Percentiles rank a stretch among this genome's conserved stretches.
Evolutionary conservation across 1,140 invertebrate genomes (phyloP).

Genomic region (Parasteatoda tepidariorum): DNA sequence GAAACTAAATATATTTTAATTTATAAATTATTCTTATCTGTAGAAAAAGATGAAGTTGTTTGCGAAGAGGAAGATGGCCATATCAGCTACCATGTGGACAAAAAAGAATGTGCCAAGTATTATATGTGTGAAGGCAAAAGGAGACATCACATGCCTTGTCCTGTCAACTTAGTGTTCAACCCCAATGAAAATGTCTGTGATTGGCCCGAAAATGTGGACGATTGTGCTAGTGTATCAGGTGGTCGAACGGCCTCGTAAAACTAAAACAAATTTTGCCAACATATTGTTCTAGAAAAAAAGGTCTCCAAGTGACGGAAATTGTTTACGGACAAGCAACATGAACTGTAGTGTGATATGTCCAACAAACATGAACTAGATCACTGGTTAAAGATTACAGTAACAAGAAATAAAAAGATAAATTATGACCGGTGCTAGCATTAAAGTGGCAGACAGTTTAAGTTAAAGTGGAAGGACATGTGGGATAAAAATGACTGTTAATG

Average conservation of each 20-base stretch:
- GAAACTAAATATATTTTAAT: not conserved
- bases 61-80: constrained; percentile 94
- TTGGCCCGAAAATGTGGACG: constrained; percentile 94
- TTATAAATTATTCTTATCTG: constrained; percentile 5
- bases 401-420: too few species aligned
- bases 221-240: constrained; percentile 71
- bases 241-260: not conserved
- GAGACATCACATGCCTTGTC: constrained; percentile 95
- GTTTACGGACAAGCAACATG: too few species aligned
- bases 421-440: too few species aligned
- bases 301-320: too few species aligned
- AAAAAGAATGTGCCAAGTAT: constrained; percentile 91
- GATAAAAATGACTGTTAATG: too few species aligned
- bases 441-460: too few species aligned
- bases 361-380: too few species aligned
- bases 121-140: constrained; percentile 94
- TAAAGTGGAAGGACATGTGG: too few species aligned
- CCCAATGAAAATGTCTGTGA: constrained; percentile 93
- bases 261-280: constrained; percentile 1
- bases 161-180: constrained; percentile 93
- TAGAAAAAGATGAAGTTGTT: constrained; percentile 76
- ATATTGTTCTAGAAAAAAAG: too few species aligned
- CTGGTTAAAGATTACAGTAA: too few species aligned
- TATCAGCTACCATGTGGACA: constrained; percentile 91
- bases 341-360: too few species aligned